Percentiles rank a stretch among this genome's conserved stretches.
Evolutionary conservation across 64 coral and sea anemone species (phyloP).

Genomic region (Porites lutea): DNA sequence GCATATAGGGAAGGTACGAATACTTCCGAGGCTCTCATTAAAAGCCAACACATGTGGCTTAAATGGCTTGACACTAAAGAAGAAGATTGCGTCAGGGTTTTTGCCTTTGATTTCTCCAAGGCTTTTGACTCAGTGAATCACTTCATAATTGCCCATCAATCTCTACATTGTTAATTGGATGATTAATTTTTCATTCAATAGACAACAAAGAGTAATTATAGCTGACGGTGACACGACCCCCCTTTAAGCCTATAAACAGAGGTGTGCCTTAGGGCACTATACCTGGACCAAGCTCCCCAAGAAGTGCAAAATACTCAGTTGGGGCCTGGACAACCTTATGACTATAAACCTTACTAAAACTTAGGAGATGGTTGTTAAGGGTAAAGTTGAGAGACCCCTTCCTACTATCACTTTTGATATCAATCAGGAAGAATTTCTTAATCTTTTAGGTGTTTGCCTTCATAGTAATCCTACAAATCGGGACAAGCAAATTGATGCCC

Average conservation of each 20-base stretch:
- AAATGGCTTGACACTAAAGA: neutral
- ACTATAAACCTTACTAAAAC: no score
- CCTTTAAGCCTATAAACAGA: neutral
- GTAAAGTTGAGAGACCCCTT: no score
- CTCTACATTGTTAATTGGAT: neutral
- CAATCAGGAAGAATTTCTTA: neutral
- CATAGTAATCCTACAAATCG: no score
- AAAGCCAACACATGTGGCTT: neutral
- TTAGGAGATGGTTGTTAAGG: no score
- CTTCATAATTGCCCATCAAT: neutral
- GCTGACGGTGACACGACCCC: neutral
- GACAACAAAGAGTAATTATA: neutral
- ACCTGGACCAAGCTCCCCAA: no score
- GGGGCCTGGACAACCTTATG: neutral
- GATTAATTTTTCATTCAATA: neutral
- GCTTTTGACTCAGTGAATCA: slow-evolving; percentile 1
- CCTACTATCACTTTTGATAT: no score
- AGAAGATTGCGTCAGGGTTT: neutral
- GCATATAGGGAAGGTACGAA: no score
- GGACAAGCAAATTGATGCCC: no score
- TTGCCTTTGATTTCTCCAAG: neutral
- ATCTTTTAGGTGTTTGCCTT: neutral
- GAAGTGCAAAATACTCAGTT: neutral
- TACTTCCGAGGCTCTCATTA: no score
- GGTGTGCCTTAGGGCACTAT: no score